phyloP scores from a whole-genome alignment of 2,797 vertebrate genomes.

The Macroramphosus scolopax region DNA sequence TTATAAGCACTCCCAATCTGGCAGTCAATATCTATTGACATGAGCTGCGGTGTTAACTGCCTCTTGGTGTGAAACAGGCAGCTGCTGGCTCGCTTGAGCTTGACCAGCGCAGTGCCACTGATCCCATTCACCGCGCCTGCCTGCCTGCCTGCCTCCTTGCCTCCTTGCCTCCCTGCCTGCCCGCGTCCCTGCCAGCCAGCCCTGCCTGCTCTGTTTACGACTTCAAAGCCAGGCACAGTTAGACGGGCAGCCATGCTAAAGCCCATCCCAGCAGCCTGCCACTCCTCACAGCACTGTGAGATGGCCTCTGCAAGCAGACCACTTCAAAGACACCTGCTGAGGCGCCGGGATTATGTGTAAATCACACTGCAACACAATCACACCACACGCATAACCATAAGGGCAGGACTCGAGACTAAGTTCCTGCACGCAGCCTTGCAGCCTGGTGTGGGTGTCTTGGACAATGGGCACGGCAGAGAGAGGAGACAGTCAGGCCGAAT shows the following conservation, averaged over 20 bases:
- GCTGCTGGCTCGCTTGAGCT: constrained; percentile 64
- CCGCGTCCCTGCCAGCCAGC: constrained; percentile 53
- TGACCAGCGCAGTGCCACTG: constrained; percentile 67
- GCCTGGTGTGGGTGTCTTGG: constrained; percentile 34
- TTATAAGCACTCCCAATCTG: constrained; percentile 65
- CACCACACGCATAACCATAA: constrained; percentile 21
- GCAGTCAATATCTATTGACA: constrained; percentile 75
- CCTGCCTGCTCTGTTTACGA: constrained; percentile 69
- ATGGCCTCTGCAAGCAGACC: constrained; percentile 58
- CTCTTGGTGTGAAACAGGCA: constrained; percentile 66
- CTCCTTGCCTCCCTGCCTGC: constrained; percentile 31
- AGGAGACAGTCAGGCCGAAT: constrained; percentile 59
- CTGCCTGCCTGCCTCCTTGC: constrained; percentile 35
- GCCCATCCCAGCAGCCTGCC: constrained; percentile 64
- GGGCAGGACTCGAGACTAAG: constrained; percentile 28
- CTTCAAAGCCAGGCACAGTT: constrained; percentile 73
- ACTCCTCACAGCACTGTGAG: constrained; percentile 51
- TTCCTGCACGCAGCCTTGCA: constrained; percentile 33
- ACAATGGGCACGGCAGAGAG: constrained; percentile 46
- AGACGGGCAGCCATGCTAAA: constrained; percentile 69
- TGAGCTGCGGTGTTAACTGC: constrained; percentile 62
- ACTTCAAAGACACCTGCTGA: constrained; percentile 75
- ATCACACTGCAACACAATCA: constrained; percentile 46
- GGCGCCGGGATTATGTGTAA: constrained; percentile 61
- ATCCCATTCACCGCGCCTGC: constrained; percentile 66